Evolutionary conservation across 2,888 invertebrate species (phyloP).

Genomic region (Cosmia trapezina): DNA sequence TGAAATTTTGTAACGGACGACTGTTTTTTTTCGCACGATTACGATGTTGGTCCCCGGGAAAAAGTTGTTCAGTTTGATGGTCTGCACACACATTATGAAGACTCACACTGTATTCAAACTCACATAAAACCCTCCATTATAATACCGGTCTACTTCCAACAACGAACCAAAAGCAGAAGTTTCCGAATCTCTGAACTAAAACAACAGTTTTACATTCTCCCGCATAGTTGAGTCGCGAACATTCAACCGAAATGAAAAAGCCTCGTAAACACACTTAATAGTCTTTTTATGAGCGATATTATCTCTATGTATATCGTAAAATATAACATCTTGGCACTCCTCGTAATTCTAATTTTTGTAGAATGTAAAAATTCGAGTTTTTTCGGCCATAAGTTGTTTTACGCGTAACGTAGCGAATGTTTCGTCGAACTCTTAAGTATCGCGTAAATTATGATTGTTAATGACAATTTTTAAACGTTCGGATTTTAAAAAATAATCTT

Average conservation of each 20-base stretch:
- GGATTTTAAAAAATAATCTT: background rate
- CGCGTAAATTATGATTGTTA: constrained; percentile 34
- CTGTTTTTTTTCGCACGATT: no score
- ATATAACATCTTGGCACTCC: constrained; percentile 44
- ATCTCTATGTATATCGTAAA: constrained; percentile 63
- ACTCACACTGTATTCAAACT: background rate
- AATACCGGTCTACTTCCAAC: constrained; percentile 4
- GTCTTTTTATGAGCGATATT: constrained; percentile 64
- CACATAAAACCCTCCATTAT: constrained; percentile 5
- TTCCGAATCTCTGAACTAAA: constrained; percentile 46
- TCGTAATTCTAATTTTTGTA: constrained; percentile 62
- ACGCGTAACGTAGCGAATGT: background rate
- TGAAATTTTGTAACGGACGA: no score
- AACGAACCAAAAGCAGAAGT: constrained; percentile 39
- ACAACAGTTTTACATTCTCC: constrained; percentile 44
- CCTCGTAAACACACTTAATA: constrained; percentile 60
- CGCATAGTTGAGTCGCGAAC: constrained; percentile 50
- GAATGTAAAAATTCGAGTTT: constrained; percentile 44
- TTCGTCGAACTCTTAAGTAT: constrained; percentile 3
- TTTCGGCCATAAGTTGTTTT: constrained; percentile 17
- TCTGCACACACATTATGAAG: no score
- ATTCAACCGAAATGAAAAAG: constrained; percentile 59
- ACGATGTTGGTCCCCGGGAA: no score
- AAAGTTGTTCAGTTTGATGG: no score
- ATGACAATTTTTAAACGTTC: background rate